phyloP scores from a whole-genome alignment of 2,797 vertebrate genomes.

The Zenarchopterus dispar region DNA sequence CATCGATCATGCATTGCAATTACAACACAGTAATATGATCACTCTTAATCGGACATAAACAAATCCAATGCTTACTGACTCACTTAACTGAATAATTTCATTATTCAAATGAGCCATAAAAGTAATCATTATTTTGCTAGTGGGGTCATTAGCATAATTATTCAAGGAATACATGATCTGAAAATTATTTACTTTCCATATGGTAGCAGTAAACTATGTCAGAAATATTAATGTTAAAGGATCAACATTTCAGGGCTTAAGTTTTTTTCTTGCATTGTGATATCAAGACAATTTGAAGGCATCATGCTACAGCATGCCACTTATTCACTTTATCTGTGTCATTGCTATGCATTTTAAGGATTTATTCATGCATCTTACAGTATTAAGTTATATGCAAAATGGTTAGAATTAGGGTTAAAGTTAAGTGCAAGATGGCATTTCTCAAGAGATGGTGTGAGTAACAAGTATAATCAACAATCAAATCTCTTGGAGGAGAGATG shows the following conservation, averaged over 20 bases:
- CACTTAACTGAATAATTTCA: conserved; percentile 61
- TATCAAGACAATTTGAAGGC: background rate
- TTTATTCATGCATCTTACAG: too few species aligned
- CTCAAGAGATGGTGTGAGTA: too few species aligned
- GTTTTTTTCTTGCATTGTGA: background rate
- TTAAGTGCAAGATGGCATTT: too few species aligned
- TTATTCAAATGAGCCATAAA: conserved; percentile 72
- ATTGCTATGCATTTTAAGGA: too few species aligned
- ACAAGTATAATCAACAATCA: too few species aligned
- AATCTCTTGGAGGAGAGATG: conserved; percentile 9
- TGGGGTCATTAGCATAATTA: conserved; percentile 62
- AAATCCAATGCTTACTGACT: conserved; percentile 55
- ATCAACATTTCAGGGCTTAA: background rate
- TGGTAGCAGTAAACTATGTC: conserved; percentile 40
- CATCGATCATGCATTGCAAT: conserved; percentile 60
- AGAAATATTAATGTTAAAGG: conserved; percentile 22
- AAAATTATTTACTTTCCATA: conserved; percentile 63
- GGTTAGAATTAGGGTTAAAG: too few species aligned
- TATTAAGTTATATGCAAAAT: too few species aligned
- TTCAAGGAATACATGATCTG: conserved; percentile 41
- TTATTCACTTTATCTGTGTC: too few species aligned
- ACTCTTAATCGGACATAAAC: conserved; percentile 52
- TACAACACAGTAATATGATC: conserved; percentile 55
- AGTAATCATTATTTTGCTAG: conserved; percentile 63
- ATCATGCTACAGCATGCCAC: too few species aligned